Percentiles rank a stretch among this genome's conserved stretches.
Evolutionary conservation across 2,888 invertebrate species (phyloP).

Genomic region (Tipula vernalis): DNA sequence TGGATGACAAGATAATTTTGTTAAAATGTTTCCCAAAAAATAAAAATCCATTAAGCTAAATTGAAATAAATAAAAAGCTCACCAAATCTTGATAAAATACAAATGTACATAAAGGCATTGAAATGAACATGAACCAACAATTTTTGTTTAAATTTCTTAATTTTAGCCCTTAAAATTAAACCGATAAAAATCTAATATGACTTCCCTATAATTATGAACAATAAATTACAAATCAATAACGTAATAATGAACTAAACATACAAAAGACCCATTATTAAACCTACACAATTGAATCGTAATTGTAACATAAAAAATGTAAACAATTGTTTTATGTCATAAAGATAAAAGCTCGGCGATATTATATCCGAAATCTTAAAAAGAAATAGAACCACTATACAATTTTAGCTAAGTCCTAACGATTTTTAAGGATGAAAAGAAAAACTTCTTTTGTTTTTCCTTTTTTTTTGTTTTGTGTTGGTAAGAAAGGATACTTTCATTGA

Average conservation of each 20-base stretch:
- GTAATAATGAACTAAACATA: too few relatives aligned
- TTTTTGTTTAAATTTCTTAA: background rate
- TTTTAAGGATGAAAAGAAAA: background rate
- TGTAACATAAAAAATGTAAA: background rate
- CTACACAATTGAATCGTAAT: background rate
- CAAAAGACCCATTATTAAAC: background rate
- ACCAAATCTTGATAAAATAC: background rate
- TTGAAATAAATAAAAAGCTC: background rate
- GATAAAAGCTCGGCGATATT: background rate
- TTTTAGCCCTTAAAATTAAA: too few relatives aligned
- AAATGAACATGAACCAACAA: background rate
- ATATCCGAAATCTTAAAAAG: background rate
- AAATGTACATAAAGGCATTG: background rate
- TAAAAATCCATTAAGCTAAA: background rate
- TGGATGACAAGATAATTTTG: slow-evolving; percentile 4
- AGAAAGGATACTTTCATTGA: background rate
- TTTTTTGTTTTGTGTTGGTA: background rate
- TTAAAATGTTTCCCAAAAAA: background rate
- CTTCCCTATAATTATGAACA: too few relatives aligned
- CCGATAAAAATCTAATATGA: too few relatives aligned
- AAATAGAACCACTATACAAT: background rate
- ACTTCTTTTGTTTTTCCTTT: background rate
- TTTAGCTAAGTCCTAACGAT: background rate
- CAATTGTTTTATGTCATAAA: background rate
- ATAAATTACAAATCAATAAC: too few relatives aligned